phyloP scores from a whole-genome alignment of 2,888 invertebrate genomes.

The Atethmia centrago region DNA sequence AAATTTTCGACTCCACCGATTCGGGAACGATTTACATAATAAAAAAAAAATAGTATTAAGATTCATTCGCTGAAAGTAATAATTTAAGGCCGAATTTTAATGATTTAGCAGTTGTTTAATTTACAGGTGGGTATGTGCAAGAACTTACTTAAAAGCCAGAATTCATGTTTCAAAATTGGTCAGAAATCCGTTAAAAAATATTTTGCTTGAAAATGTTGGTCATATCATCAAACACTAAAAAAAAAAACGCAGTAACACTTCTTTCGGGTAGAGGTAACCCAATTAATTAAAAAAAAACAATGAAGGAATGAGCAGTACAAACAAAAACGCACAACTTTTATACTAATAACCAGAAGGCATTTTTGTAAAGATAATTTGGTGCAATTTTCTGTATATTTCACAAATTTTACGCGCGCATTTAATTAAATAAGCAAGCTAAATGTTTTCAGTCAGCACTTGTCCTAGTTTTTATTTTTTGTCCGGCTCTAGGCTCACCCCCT shows the following conservation, averaged over 20 bases:
- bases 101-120: conserved; percentile 10
- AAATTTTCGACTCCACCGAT: conserved; percentile 63
- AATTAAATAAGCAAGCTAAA: neutral
- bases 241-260: neutral
- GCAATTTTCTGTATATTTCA: neutral
- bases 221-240: too few species aligned
- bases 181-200: neutral
- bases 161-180: neutral
- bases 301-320: conserved; percentile 1
- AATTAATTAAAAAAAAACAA: neutral
- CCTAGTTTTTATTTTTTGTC: neutral
- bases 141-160: neutral
- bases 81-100: conserved; percentile 36
- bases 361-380: conserved; percentile 23
- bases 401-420: neutral
- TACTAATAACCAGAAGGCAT: neutral
- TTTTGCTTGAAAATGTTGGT: neutral
- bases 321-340: conserved; percentile 34
- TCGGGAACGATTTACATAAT: conserved; percentile 52
- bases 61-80: conserved; percentile 20
- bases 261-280: neutral
- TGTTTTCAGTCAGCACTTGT: neutral
- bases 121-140: conserved; percentile 14
- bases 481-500: too few species aligned
- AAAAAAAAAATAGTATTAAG: conserved; percentile 57